Percentiles rank a stretch among this genome's conserved stretches.
Conservation (phyloP, 2,113 vertebrate species). For the Trinectes maculatus region DNA sequence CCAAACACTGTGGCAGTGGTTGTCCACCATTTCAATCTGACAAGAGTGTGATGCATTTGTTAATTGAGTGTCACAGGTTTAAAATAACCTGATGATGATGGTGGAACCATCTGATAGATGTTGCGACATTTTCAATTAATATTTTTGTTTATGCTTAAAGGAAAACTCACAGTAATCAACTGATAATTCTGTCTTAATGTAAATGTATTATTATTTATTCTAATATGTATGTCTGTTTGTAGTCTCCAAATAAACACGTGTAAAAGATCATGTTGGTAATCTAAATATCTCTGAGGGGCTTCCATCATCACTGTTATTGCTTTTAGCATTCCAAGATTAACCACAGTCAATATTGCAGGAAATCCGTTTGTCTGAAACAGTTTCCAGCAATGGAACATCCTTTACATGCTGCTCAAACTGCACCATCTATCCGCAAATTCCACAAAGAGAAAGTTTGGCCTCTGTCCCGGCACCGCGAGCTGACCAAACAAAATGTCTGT, state of each 20-base stretch:
- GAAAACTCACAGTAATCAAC: too few species aligned
- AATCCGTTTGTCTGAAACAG: neutral
- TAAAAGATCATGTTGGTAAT: neutral
- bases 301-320: neutral
- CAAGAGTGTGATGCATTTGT: neutral
- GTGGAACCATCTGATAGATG: too few species aligned
- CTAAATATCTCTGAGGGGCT: neutral
- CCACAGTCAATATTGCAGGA: neutral
- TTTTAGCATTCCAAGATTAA: too few species aligned
- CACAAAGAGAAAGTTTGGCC: slow-evolving; percentile 38
- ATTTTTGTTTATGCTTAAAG: too few species aligned
- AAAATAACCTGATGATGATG: neutral
- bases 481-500: slow-evolving; percentile 62
- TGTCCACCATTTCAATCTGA: neutral
- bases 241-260: neutral
- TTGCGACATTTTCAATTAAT: too few species aligned
- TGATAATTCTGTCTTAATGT: too few species aligned
- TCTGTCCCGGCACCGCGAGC: slow-evolving; percentile 22
- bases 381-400: neutral
- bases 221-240: neutral
- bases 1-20: neutral
- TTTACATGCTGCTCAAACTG: slow-evolving; percentile 11
- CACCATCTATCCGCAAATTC: slow-evolving; percentile 35
- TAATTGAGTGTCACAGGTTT: neutral
- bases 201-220: too few species aligned